Evolutionary conservation across 92 coral and sea anemone species (phyloP), one percentile per base, ranked within the genome.

Genomic region (Virgularia gustaviana): DNA sequence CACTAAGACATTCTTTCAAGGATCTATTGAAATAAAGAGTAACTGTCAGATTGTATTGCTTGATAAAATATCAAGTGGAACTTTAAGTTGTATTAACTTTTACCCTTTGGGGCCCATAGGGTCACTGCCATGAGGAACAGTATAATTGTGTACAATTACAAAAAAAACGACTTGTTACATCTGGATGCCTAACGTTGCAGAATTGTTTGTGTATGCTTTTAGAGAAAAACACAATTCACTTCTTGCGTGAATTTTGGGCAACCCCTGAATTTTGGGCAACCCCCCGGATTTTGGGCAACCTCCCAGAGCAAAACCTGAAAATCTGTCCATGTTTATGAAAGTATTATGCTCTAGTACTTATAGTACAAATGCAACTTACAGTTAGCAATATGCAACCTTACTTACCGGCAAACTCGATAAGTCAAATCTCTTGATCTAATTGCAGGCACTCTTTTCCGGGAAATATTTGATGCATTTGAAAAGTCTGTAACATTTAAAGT

Each of bases 351-450:
- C 7, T n/a, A n/a, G n/a, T n/a, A n/a, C n/a, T n/a, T n/a, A n/a
- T n/a, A n/a, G n/a, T n/a, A n/a, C n/a, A n/a, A n/a, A n/a, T n/a
- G n/a, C n/a, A n/a, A n/a, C n/a, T n/a, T n/a, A n/a, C n/a, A n/a
- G n/a, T n/a, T n/a, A n/a, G n/a, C n/a, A n/a, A n/a, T n/a, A 55
- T 15, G 27, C 56, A 12, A 29, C 15, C 9, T 7, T 12, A 32
- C 49, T 30, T 79, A 92, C 98, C 96, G 85, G 90, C 96, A 94
- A 24, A 90, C 70, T 55, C 82, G 85, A 66, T 89, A 82, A 24
- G 99, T 94, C 60, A 90, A 75, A 65, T 94, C 99, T 74, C 87
- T 94, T 79, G 96, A 90, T 72, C 99, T 81, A 24, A 94, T 85
- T 42, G 95, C 72, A 0, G 99, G 99, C 20, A 91, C 86, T 54